Percentiles rank a stretch among this genome's conserved stretches.
phyloP scores from a whole-genome alignment of 2,888 invertebrate genomes.

The Catocala nupta region DNA sequence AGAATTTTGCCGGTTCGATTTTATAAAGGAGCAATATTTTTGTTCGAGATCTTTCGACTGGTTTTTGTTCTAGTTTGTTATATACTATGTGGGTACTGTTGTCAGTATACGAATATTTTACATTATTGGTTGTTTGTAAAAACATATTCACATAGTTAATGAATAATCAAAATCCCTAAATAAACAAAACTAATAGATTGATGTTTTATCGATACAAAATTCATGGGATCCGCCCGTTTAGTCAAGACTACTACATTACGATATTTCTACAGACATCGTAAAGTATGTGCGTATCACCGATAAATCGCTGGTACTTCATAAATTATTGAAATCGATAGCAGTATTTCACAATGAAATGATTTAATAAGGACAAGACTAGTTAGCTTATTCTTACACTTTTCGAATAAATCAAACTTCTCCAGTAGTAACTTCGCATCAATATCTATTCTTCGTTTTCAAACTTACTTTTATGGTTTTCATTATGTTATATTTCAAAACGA shows the following conservation, averaged over 20 bases:
- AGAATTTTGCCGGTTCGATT: neutral
- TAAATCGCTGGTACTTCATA: conserved; percentile 32
- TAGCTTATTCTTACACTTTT: conserved; percentile 39
- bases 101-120: too few species aligned
- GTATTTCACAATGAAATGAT: conserved; percentile 43
- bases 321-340: conserved; percentile 40
- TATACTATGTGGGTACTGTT: too few species aligned
- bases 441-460: conserved; percentile 36
- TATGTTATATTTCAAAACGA: conserved; percentile 31
- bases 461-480: conserved; percentile 39
- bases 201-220: neutral
- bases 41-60: too few species aligned
- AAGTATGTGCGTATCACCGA: conserved; percentile 27
- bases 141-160: too few species aligned
- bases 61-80: too few species aligned
- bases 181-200: too few species aligned
- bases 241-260: neutral
- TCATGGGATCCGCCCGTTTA: neutral
- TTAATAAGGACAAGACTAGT: conserved; percentile 37
- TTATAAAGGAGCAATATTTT: neutral
- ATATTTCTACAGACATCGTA: conserved; percentile 17
- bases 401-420: conserved; percentile 44
- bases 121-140: too few species aligned
- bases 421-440: conserved; percentile 29
- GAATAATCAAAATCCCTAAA: too few species aligned